Evolutionary conservation across 2,888 invertebrate genomes (phyloP), one percentile per base, ranked within the genome.

Genomic region (Adela reaumurella): DNA sequence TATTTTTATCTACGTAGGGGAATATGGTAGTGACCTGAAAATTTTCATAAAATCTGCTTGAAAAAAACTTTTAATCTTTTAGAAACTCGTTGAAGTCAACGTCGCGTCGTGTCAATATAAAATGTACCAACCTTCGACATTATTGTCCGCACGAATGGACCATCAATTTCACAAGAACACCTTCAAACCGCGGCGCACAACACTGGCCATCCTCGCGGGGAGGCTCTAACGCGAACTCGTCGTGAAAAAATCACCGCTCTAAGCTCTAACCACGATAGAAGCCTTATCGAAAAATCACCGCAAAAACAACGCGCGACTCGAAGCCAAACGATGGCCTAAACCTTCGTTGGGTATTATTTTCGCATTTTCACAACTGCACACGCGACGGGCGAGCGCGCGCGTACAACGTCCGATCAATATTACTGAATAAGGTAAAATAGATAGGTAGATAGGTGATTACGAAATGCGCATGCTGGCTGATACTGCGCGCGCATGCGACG

Each of bases 361-460:
- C 35, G 35, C 35, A 35, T 35, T 35, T 35, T 35, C 35, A 14
- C 35, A 8, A 35, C 3, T 14, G 35, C 11, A 35, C 8, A 35
- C 19, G 17, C 45, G 46, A 48, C 50, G 35, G 46, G 42, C 49
- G 48, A 50, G 50, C 52, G 52, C 52, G 49, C 50, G 35, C 35
- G 35, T 3, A 35, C 35, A 14, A 35, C 35, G 49, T 46, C 49
- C 49, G 49, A 54, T 54, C 54, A 54, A 54, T 54, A 54, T 52
- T 54, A 50, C 49, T 50, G 52, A 49, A 54, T 54, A 54, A 50
- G 54, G 54, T 49, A 50, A 51, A 52, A 47, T 49, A 49, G 11
- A 43, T 43, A 43, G 18, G n/a, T 43, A 16, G 43, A 19, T 43
- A 43, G 10, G 17, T 10, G 19, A 35, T 35, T 35, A 35, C 35